Percentiles rank a stretch among this genome's conserved stretches.
Conservation (phyloP, 1,140 invertebrate species). For the Chironomus striatipennis region DNA sequence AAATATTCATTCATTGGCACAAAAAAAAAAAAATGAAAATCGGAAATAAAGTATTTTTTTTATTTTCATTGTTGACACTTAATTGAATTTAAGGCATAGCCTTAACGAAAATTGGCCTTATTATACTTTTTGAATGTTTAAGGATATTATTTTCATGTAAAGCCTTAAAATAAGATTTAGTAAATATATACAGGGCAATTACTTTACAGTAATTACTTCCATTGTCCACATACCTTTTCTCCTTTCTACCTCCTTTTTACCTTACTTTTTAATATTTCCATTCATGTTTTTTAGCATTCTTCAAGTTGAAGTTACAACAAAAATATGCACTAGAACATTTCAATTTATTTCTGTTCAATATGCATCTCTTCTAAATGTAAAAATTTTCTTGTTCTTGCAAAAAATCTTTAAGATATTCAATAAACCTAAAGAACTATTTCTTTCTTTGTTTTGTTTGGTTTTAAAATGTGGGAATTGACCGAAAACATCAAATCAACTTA, state of each 20-base stretch:
- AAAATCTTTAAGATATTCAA: too few relatives aligned
- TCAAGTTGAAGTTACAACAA: background rate
- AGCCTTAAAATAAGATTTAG: background rate
- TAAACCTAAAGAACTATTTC: too few relatives aligned
- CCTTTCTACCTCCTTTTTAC: too few relatives aligned
- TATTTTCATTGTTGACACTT: background rate
- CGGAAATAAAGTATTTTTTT: background rate
- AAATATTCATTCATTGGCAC: background rate
- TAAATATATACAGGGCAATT: constrained; percentile 11
- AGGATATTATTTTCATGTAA: background rate
- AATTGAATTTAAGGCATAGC: constrained; percentile 10
- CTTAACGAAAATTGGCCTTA: background rate
- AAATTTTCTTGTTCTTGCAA: too few relatives aligned
- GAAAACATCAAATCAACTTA: constrained; percentile 2
- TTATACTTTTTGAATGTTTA: too few relatives aligned
- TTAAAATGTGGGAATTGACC: background rate
- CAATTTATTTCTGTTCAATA: too few relatives aligned
- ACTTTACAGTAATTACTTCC: constrained; percentile 13
- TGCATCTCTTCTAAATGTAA: too few relatives aligned
- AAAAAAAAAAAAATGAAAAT: background rate
- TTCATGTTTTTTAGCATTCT: background rate
- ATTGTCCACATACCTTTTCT: background rate
- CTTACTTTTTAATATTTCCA: background rate
- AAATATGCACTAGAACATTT: too few relatives aligned
- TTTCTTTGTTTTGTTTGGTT: too few relatives aligned